Base-by-base conservation (phyloP, 2,888 invertebrate genomes). In the Perizoma flavofasciatum region DNA sequence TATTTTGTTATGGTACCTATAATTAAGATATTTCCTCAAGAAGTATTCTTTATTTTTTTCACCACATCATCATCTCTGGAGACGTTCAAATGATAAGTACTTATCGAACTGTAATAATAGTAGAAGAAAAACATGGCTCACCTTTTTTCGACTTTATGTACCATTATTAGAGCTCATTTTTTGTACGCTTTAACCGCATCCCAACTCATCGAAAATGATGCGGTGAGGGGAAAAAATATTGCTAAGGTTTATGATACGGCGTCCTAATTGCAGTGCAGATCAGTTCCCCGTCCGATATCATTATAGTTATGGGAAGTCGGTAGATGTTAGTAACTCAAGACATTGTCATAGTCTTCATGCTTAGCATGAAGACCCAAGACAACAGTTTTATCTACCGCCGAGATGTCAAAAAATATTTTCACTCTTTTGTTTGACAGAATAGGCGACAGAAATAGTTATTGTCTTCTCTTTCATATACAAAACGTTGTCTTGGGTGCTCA, bases 181-280 rank as follows among this genome's bases (percentile, higher is more conserved):
- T 54, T 53, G 49, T 47, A 5, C 48, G 37, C 11, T 59, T 40
- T 49, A 51, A 61, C 61, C 61, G 56, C 59, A 54, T 10, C 54
- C 40, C 49, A 35, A 47, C 32, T 50, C 10, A 44, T 40, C 10
- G 49, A 52, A 55, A 56, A 51, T 43, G 59, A 56, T 52, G 55
- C 10, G 46, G 51, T 10, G 33, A 41, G 22, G 52, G n/a, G 44
- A 48, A 55, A 50, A 52, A 49, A 45, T 61, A 60, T 48, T 48
- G 55, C 39, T 49, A 39, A 34, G 49, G 53, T 58, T 22, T 44
- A 49, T 5, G 48, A n/a, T 49, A 11, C 55, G 52, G 40, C 35
- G 39, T 44, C 45, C 34, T 45, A 10, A 59, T 55, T 55, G 39
- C 45, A 22, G 50, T 43, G 48, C 7, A 11, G 6, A 7, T 32